phyloP scores from a whole-genome alignment of 2,113 vertebrate genomes.

The Petrocephalus microphthalmus region DNA sequence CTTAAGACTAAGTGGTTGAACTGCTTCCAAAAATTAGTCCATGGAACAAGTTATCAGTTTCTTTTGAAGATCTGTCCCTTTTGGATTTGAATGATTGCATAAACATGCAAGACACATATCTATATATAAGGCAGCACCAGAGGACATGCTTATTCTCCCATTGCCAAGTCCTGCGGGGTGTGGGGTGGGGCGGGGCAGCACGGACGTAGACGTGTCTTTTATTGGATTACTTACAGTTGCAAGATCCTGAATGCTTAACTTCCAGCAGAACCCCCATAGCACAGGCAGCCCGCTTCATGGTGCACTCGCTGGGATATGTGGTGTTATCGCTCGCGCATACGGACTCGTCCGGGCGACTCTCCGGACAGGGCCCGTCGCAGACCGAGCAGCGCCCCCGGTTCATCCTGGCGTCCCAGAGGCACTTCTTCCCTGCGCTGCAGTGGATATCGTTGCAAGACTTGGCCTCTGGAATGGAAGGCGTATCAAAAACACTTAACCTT shows the following conservation, averaged over 20 bases:
- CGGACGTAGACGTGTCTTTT: slow-evolving; percentile 50
- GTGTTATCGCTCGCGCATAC: slow-evolving; percentile 82
- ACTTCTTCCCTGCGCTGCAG: slow-evolving; percentile 73
- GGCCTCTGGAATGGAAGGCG: slow-evolving; percentile 61
- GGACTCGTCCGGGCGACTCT: slow-evolving; percentile 72
- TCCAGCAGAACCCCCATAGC: slow-evolving; percentile 73
- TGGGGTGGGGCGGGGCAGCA: slow-evolving; percentile 1
- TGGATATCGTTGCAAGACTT: slow-evolving; percentile 82
- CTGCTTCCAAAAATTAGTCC: slow-evolving; percentile 10
- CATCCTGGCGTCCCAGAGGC: slow-evolving; percentile 75
- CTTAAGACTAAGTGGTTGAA: slow-evolving; percentile 8
- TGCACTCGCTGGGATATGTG: slow-evolving; percentile 78
- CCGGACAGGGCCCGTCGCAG: slow-evolving; percentile 70
- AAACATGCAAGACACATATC: not conserved
- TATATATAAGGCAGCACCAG: slow-evolving; percentile 7
- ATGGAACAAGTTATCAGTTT: not conserved
- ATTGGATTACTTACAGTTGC: slow-evolving; percentile 82
- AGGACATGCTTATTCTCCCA: slow-evolving; percentile 3
- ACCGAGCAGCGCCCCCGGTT: slow-evolving; percentile 72
- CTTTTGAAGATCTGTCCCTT: not conserved
- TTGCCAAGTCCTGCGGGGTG: slow-evolving; percentile 39
- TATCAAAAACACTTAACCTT: not conserved
- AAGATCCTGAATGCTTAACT: slow-evolving; percentile 81
- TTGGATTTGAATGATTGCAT: not conserved
- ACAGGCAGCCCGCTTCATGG: slow-evolving; percentile 78